Conservation (phyloP, 2,888 invertebrate genomes). For the Morinoia aosen region DNA sequence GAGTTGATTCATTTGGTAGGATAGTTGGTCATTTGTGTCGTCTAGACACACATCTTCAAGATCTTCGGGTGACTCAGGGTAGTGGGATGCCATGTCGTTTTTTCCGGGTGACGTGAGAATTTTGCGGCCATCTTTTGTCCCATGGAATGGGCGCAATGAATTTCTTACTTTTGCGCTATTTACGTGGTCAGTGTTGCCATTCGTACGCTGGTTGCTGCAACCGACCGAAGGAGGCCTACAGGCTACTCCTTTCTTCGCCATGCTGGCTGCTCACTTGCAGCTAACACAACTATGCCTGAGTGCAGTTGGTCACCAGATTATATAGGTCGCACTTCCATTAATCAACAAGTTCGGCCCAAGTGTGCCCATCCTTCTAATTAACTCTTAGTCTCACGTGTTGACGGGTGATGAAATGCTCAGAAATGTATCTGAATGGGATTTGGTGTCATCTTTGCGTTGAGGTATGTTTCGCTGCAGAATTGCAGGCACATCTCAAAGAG, state of each 20-base stretch:
- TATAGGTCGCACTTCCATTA: conserved; percentile 16
- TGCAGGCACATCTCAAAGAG: not conserved
- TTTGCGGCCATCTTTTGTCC: not conserved
- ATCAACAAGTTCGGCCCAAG: not conserved
- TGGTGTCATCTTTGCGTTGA: not conserved
- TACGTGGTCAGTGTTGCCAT: not conserved
- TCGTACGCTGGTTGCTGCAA: not conserved
- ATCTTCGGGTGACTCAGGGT: not conserved
- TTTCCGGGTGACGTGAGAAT: not conserved
- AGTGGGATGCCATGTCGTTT: not conserved
- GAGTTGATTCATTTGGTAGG: not conserved
- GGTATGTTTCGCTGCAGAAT: not conserved
- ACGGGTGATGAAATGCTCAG: not conserved
- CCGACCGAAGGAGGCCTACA: not conserved
- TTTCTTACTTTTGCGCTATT: not conserved
- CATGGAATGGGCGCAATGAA: not conserved
- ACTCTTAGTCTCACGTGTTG: not conserved
- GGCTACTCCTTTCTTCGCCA: not conserved
- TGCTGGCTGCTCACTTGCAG: conserved; percentile 45
- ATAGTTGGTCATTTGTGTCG: not conserved
- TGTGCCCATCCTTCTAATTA: not conserved
- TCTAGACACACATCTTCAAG: not conserved
- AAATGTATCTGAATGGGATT: not conserved
- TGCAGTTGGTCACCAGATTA: not conserved
- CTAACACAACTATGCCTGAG: conserved; percentile 12